Conservation (phyloP, 2,113 vertebrate species). For the Anseranas semipalmata region DNA sequence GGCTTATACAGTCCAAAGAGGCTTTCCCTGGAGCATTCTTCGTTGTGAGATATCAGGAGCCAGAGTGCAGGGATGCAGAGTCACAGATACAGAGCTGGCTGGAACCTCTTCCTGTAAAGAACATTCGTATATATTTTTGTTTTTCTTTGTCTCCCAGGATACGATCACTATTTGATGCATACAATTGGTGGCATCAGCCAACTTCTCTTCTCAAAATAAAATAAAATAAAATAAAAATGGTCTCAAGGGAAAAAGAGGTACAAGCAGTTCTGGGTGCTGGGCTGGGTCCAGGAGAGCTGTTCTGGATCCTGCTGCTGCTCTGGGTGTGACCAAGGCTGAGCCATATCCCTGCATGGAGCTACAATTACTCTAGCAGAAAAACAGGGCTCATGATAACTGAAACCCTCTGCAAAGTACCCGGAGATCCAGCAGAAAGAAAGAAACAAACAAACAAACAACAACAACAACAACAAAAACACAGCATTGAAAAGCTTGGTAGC, state of each 20-base stretch:
- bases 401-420: background rate
- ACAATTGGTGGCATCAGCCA: background rate
- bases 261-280: background rate
- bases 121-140: too few species aligned
- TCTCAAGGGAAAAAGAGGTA: background rate
- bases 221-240: accelerated
- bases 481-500: background rate
- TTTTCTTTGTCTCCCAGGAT: background rate
- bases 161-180: background rate
- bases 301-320: background rate
- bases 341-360: background rate
- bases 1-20: background rate
- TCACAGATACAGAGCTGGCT: background rate
- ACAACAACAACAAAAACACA: too few species aligned
- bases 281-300: background rate
- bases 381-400: background rate
- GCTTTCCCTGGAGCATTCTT: background rate
- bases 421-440: background rate
- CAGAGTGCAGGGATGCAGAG: background rate
- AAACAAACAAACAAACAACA: background rate
- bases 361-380: background rate
- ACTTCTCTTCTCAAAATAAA: background rate
- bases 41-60: background rate
- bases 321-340: background rate
- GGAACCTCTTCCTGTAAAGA: background rate